These are phyloP conservation scores for Hippocampus guttulatus DNA, from an alignment of 2,113 vertebrate species.

Conservation along the genomic window DNA sequence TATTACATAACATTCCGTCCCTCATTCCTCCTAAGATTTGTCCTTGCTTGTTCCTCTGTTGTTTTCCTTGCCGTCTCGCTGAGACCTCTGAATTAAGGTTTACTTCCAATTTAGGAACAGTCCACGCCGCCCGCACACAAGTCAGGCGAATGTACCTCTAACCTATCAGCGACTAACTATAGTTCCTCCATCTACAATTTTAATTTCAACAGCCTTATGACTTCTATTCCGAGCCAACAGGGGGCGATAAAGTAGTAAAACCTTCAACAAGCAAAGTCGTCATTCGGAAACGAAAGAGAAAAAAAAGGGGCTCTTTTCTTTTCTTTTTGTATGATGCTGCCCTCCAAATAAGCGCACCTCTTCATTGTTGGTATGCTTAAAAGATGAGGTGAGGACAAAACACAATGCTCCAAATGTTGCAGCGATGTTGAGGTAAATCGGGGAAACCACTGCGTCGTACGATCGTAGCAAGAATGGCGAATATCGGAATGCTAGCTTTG, in stretches of 20 bases:
- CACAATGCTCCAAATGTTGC: conserved; percentile 36
- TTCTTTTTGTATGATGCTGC: no score
- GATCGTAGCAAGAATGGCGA: not conserved
- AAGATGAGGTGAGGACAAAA: not conserved
- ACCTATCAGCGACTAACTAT: no score
- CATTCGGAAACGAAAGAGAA: not conserved
- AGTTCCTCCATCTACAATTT: no score
- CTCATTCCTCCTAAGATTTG: no score
- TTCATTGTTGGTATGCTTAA: not conserved
- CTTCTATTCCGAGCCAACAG: not conserved
- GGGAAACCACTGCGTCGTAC: not conserved
- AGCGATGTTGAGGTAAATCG: conserved; percentile 52
- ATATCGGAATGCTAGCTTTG: conserved; percentile 20
- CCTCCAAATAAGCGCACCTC: not conserved
- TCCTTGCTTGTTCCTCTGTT: no score
- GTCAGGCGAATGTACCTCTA: no score
- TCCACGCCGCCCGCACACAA: no score
- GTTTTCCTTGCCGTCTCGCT: no score
- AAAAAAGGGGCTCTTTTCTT: not conserved
- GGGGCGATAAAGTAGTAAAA: not conserved
- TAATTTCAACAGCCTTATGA: not conserved
- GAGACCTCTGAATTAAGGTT: no score
- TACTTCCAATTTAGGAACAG: no score
- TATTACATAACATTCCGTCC: no score
- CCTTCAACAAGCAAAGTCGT: not conserved